Evolutionary conservation across 2,797 vertebrate genomes (phyloP), one percentile per base, ranked within the genome.

Genomic region (Crypturellus tataupa): DNA sequence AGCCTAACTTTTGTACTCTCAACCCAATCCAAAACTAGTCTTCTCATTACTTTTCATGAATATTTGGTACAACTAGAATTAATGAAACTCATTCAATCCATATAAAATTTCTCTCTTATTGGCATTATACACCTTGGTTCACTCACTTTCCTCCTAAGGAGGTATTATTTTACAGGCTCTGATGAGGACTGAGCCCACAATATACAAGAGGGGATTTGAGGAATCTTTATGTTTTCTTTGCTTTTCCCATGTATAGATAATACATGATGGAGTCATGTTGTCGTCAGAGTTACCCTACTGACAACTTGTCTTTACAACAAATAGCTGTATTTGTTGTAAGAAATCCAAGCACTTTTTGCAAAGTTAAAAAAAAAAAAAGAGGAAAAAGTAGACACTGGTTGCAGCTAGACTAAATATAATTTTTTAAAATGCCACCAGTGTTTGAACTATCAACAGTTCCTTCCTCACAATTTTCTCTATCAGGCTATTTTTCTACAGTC

Each of bases 391-490:
- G 75, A 11, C 10, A 71, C 59, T 63, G 56, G 27, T 76, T 90
- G 84, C 23, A 71, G 62, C 23, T 14, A 55, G 31, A 39, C 10
- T 49, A 79, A 78, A 27, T 42, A 49, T 24, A 49, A 49, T 49
- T 49, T 49, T 49, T 24, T 24, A 24, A 49, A 49, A 49, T 23
- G 47, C 47, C 47, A 23, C 47, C 21, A 49, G 12, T 24, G 47
- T 49, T 49, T 24, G 10, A 49, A 49, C 21, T 49, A 24, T 49
- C 64, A 89, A 63, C 25, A 47, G 31, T 35, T 77, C 31, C 59
- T 95, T 77, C 76, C 39, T 85, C 71, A 42, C 60, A 82, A 4
- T 91, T 89, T 85, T 82, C 68, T 49, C 60, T 73, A 89, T 47
- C 68, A 85, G 73, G 44, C 53, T 17, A 64, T 80, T 95, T 94